phyloP scores from a whole-genome alignment of 2,888 invertebrate genomes.

The Amphiduros pacificus region DNA sequence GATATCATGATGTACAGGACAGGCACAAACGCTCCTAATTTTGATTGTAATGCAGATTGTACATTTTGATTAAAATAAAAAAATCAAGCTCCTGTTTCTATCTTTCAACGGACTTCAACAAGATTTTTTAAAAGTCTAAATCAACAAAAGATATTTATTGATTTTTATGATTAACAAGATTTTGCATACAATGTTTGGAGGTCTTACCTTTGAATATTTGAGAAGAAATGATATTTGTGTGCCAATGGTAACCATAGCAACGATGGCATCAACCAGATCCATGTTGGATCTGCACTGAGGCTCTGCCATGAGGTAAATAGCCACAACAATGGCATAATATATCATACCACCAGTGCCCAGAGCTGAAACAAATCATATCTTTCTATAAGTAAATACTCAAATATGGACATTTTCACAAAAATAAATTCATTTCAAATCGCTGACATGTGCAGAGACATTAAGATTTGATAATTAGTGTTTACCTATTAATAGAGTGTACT shows the following conservation, averaged over 20 bases:
- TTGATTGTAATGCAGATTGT: too few species aligned
- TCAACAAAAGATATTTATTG: neutral
- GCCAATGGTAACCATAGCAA: neutral
- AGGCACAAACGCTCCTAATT: too few species aligned
- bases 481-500: too few species aligned
- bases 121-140: neutral
- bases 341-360: neutral
- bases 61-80: too few species aligned
- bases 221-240: neutral
- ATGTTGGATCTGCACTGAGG: neutral
- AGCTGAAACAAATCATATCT: too few species aligned
- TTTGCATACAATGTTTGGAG: neutral
- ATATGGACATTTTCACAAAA: too few species aligned
- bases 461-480: too few species aligned
- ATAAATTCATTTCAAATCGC: too few species aligned
- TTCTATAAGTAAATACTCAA: too few species aligned
- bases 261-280: neutral
- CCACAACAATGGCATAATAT: neutral
- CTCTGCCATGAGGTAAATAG: neutral
- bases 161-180: neutral
- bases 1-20: too few species aligned
- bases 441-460: too few species aligned
- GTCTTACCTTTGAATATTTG: neutral
- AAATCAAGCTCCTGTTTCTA: too few species aligned
- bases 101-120: neutral